phyloP scores from a whole-genome alignment of 2,888 invertebrate genomes.

The Tipula confusa region DNA sequence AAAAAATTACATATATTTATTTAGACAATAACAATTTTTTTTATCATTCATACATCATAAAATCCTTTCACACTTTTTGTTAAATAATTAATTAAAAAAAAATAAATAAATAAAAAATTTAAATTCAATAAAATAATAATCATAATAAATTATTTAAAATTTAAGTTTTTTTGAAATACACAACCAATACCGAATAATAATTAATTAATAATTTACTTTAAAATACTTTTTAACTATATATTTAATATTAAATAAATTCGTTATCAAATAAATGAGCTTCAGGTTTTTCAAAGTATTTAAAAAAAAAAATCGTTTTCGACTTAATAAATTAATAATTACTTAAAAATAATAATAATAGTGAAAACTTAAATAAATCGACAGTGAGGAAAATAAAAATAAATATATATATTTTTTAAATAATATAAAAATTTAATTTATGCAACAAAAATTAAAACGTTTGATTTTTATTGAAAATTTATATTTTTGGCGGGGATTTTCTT shows the following conservation, averaged over 20 bases:
- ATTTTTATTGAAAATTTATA: background rate
- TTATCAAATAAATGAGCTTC: background rate
- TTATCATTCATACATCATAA: constrained; percentile 3
- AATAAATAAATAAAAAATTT: background rate
- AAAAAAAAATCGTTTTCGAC: background rate
- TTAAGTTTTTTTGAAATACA: background rate
- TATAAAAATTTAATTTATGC: background rate
- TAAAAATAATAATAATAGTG: background rate
- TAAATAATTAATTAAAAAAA: background rate
- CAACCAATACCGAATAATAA: background rate
- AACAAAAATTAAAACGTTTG: background rate
- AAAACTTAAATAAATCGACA: background rate
- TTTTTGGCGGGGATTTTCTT: background rate
- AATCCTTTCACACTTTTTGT: background rate
- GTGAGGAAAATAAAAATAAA: constrained; percentile 15
- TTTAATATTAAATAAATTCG: background rate
- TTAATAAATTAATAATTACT: background rate
- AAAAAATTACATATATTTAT: constrained; percentile 28
- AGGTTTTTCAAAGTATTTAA: background rate
- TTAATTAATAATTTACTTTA: background rate
- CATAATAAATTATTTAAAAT: background rate
- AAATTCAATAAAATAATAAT: background rate
- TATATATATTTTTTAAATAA: too few relatives aligned
- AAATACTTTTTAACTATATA: constrained; percentile 25
- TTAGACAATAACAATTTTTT: constrained; percentile 27